Evolutionary conservation across 1,140 invertebrate species (phyloP).

Genomic region (Portunus trituberculatus): DNA sequence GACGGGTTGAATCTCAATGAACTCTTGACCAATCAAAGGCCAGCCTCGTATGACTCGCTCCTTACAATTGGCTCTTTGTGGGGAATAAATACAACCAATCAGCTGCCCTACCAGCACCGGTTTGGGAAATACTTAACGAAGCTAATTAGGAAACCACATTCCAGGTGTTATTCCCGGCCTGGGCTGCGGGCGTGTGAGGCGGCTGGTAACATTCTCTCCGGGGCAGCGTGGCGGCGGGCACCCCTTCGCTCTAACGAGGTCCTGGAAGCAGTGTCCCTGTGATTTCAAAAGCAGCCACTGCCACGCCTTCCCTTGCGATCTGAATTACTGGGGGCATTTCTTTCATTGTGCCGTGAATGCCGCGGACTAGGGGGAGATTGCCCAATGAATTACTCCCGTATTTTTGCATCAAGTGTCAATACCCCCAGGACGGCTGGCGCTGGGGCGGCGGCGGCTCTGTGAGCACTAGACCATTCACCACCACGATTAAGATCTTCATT

Average conservation of each 20-base stretch:
- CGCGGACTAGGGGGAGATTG: conserved; percentile 54
- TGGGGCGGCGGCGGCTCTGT: conserved; percentile 41
- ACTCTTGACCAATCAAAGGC: conserved; percentile 74
- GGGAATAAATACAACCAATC: conserved; percentile 61
- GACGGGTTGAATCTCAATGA: conserved; percentile 68
- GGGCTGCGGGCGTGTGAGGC: neutral
- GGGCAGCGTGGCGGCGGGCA: neutral
- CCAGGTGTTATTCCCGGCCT: neutral
- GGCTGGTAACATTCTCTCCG: neutral
- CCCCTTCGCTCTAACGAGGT: neutral
- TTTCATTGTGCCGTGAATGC: conserved; percentile 63
- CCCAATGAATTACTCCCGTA: conserved; percentile 57
- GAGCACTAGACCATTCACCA: neutral
- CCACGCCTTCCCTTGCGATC: conserved; percentile 39
- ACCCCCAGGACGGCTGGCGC: conserved; percentile 56
- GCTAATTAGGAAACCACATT: neutral
- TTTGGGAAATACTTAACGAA: conserved; percentile 15
- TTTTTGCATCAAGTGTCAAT: conserved; percentile 66
- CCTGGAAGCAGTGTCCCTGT: conserved; percentile 13
- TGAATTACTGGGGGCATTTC: conserved; percentile 60
- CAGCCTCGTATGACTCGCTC: conserved; percentile 69
- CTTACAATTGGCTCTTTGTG: conserved; percentile 68
- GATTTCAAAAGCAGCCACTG: conserved; percentile 62
- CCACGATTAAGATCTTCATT: conserved; percentile 13
- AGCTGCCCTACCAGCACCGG: conserved; percentile 44